phyloP scores from a whole-genome alignment of 2,113 vertebrate genomes.

The Micronycteris hirsuta region DNA sequence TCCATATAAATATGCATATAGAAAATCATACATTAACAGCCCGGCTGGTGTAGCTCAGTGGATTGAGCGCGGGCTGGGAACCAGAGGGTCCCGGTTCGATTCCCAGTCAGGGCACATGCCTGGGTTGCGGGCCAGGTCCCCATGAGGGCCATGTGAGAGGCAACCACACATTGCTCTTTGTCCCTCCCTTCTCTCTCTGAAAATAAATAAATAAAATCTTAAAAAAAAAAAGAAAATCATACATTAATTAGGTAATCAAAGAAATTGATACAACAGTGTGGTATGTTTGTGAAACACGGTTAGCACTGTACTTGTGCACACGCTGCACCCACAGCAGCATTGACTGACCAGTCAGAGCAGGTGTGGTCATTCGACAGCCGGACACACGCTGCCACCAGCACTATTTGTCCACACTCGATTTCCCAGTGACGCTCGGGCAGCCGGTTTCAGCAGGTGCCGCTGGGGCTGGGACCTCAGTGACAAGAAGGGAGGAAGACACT shows the following conservation, averaged over 20 bases:
- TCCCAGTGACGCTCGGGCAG: not conserved
- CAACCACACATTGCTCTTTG: too few relatives aligned
- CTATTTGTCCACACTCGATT: not conserved
- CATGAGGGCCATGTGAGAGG: too few relatives aligned
- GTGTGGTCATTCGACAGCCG: not conserved
- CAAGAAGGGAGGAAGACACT: not conserved
- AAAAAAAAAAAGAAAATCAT: not conserved
- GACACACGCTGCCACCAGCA: not conserved
- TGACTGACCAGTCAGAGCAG: not conserved
- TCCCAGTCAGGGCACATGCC: too few relatives aligned
- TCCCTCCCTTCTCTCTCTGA: too few relatives aligned
- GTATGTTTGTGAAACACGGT: not conserved
- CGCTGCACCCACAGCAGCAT: not conserved
- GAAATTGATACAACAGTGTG: not conserved
- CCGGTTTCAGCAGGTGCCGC: not conserved
- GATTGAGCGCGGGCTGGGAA: too few relatives aligned
- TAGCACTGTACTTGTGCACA: not conserved
- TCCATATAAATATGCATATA: not conserved
- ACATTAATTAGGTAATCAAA: not conserved
- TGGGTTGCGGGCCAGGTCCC: too few relatives aligned
- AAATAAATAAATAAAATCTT: too few relatives aligned
- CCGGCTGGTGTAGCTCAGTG: too few relatives aligned
- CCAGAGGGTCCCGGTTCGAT: too few relatives aligned
- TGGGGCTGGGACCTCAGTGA: not conserved
- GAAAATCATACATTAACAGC: not conserved